Percentiles rank a stretch among this genome's conserved stretches.
Evolutionary conservation across 2,797 vertebrate species (phyloP).

Genomic region (Scolopax bukidnonensis): DNA sequence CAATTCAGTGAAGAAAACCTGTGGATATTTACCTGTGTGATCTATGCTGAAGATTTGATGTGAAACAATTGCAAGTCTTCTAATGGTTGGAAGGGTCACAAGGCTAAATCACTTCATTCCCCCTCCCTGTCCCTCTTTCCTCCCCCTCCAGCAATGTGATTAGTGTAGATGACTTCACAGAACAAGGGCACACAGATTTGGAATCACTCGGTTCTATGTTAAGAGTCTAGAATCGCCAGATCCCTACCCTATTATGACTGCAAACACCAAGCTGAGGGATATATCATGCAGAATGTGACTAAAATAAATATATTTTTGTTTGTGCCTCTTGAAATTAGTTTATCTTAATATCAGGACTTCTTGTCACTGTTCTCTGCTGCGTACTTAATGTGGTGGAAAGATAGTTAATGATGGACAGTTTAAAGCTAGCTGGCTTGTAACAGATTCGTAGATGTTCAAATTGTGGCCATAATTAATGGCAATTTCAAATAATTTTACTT

Average conservation of each 20-base stretch:
- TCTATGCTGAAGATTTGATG: not conserved
- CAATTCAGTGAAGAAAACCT: not conserved
- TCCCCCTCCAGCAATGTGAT: not conserved
- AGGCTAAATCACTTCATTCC: not conserved
- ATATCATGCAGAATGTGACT: not conserved
- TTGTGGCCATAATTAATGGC: not conserved
- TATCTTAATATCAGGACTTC: not conserved
- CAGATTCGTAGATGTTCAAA: not conserved
- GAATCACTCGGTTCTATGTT: not conserved
- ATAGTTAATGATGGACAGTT: not conserved
- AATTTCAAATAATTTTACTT: not conserved
- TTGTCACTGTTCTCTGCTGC: not conserved
- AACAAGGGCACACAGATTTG: not conserved
- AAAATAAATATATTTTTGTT: not conserved
- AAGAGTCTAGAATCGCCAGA: not conserved
- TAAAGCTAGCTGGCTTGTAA: not conserved
- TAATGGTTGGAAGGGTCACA: not conserved
- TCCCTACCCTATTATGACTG: not conserved
- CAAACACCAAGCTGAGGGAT: not conserved
- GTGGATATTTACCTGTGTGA: not conserved
- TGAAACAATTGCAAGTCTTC: not conserved
- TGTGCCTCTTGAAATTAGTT: not conserved
- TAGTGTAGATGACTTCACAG: not conserved
- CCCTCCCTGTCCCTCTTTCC: accelerated
- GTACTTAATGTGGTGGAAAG: not conserved